These are phyloP conservation scores for Synanthedon tipuliformis DNA, from an alignment of 2,888 invertebrate genomes.

Conservation along the genomic window DNA sequence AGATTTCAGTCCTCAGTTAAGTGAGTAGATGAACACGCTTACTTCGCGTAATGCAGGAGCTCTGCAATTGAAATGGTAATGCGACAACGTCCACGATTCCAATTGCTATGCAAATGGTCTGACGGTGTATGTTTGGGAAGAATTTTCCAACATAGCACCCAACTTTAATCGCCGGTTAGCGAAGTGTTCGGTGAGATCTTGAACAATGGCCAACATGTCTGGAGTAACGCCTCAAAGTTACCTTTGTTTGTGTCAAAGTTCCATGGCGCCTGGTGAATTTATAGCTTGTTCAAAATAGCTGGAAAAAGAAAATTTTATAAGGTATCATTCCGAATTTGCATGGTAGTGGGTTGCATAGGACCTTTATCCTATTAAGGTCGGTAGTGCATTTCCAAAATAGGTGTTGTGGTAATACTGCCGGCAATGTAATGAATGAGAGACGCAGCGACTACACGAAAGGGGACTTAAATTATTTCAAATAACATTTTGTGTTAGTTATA, in stretches of 20 bases:
- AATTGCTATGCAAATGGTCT: conserved; percentile 54
- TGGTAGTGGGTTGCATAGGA: too few species aligned
- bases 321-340: too few species aligned
- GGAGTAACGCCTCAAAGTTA: neutral
- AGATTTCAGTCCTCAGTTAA: conserved; percentile 26
- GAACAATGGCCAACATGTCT: neutral
- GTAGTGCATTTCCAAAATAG: too few species aligned
- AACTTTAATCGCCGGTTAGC: neutral
- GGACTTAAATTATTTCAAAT: too few species aligned
- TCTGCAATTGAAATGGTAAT: conserved; percentile 61
- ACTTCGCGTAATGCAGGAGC: conserved; percentile 3
- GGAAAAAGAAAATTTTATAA: neutral
- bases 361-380: too few species aligned
- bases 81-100: conserved; percentile 32
- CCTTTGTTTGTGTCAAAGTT: neutral
- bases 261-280: neutral
- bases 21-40: conserved; percentile 19
- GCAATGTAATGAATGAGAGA: too few species aligned
- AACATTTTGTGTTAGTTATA: too few species aligned
- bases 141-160: neutral
- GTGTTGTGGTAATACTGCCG: too few species aligned
- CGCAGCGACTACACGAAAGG: too few species aligned
- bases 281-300: neutral
- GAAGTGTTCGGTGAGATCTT: neutral
- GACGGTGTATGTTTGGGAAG: neutral